These are phyloP conservation scores for Sarcophaga bullata DNA, from an alignment of 1,140 invertebrate genomes.

Conservation along the genomic window DNA sequence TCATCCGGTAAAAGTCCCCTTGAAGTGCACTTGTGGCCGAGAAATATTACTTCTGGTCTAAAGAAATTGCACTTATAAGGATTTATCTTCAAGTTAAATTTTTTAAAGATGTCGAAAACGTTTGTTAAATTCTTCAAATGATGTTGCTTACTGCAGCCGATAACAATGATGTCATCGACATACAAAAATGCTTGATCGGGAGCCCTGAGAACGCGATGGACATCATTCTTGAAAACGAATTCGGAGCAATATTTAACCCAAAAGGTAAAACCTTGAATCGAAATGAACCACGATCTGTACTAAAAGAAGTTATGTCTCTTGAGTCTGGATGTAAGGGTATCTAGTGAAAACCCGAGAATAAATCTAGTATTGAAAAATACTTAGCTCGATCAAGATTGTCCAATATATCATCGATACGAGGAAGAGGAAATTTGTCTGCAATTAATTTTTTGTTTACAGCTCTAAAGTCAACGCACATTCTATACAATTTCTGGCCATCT, in stretches of 20 bases:
- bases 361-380: not conserved
- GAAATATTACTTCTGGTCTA: slow-evolving; percentile 46
- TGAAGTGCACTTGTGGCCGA: slow-evolving; percentile 45
- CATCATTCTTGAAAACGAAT: slow-evolving; percentile 43
- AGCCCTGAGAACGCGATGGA: slow-evolving; percentile 43
- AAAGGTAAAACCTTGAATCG: slow-evolving; percentile 43
- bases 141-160: slow-evolving; percentile 43
- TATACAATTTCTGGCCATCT: slow-evolving; percentile 28
- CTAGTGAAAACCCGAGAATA: slow-evolving; percentile 55
- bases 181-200: slow-evolving; percentile 48
- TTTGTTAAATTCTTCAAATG: slow-evolving; percentile 45
- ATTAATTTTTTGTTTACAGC: slow-evolving; percentile 38
- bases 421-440: slow-evolving; percentile 65
- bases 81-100: slow-evolving; percentile 52
- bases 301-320: slow-evolving; percentile 53
- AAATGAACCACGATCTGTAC: slow-evolving; percentile 32
- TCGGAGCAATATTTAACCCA: slow-evolving; percentile 43
- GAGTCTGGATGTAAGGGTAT: slow-evolving; percentile 56
- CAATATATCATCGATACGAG: slow-evolving; percentile 60
- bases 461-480: slow-evolving; percentile 41
- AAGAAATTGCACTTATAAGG: slow-evolving; percentile 53
- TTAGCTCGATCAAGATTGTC: slow-evolving; percentile 51
- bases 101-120: slow-evolving; percentile 48
- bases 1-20: slow-evolving; percentile 1
- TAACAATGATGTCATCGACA: slow-evolving; percentile 43